Conservation (phyloP, 2,113 vertebrate species). For the Psilopsiagon aymara region DNA sequence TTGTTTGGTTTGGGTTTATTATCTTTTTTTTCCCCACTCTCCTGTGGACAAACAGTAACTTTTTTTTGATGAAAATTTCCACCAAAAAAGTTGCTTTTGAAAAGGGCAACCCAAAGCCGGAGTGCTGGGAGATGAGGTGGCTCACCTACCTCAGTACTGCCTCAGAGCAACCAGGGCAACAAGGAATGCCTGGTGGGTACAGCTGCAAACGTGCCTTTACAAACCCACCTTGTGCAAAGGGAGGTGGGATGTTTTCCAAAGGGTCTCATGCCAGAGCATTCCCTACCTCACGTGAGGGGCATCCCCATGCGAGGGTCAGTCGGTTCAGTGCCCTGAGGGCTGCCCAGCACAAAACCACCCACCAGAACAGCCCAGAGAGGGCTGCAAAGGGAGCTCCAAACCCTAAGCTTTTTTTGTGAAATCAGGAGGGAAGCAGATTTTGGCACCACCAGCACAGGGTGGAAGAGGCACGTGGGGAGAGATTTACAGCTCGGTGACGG, state of each 20-base stretch:
- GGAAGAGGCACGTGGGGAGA: rapidly evolving
- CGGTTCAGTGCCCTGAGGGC: rapidly evolving
- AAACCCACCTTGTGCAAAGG: rapidly evolving
- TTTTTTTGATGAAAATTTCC: neutral
- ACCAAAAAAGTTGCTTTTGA: neutral
- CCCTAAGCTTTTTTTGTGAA: rapidly evolving
- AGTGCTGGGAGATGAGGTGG: rapidly evolving
- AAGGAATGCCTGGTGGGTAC: rapidly evolving
- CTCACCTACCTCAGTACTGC: neutral
- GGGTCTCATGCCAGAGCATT: rapidly evolving
- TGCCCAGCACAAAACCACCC: neutral
- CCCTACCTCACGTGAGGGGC: rapidly evolving
- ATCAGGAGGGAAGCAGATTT: rapidly evolving
- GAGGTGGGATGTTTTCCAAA: rapidly evolving
- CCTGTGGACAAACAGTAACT: neutral
- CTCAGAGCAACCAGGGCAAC: rapidly evolving
- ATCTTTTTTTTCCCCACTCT: neutral
- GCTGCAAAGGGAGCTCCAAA: neutral
- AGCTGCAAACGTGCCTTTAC: neutral
- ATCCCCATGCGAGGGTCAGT: rapidly evolving
- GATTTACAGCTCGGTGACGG: rapidly evolving
- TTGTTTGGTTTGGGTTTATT: neutral
- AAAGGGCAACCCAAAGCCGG: rapidly evolving
- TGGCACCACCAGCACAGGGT: rapidly evolving
- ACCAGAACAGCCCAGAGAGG: rapidly evolving